Conservation (phyloP, 2,888 invertebrate species). For the Noctua janthina region DNA sequence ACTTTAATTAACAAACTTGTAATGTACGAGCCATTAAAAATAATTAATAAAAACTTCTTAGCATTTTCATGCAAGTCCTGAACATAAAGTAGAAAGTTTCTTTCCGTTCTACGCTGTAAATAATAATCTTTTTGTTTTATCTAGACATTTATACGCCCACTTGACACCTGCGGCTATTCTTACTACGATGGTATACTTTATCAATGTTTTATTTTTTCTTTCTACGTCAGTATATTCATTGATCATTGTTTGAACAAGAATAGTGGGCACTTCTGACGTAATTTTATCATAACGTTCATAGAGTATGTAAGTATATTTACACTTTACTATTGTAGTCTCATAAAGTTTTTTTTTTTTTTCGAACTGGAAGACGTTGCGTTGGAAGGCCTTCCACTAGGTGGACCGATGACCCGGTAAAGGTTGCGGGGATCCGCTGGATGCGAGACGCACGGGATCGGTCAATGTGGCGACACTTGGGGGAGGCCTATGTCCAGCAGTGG, state of each 20-base stretch:
- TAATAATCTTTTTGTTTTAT: constrained; percentile 6
- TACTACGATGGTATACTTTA: background rate
- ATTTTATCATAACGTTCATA: background rate
- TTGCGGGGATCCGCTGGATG: too few relatives aligned
- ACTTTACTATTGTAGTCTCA: too few relatives aligned
- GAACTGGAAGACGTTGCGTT: too few relatives aligned
- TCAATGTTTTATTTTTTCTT: background rate
- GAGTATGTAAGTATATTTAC: background rate
- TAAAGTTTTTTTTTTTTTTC: too few relatives aligned
- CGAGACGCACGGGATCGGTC: too few relatives aligned
- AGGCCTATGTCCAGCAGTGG: too few relatives aligned
- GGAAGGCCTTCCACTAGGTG: too few relatives aligned
- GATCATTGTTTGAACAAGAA: background rate
- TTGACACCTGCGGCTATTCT: background rate
- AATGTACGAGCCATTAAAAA: constrained; percentile 1
- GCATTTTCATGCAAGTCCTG: background rate
- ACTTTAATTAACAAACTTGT: constrained; percentile 10
- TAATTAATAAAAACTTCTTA: background rate
- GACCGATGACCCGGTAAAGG: too few relatives aligned
- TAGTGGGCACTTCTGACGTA: background rate
- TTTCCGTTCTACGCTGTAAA: background rate
- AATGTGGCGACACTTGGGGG: too few relatives aligned
- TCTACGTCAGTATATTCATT: background rate
- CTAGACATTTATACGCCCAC: background rate
- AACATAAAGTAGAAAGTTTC: background rate